Conservation (phyloP, 2,888 invertebrate genomes). For the Chrysotoxum bicinctum region DNA sequence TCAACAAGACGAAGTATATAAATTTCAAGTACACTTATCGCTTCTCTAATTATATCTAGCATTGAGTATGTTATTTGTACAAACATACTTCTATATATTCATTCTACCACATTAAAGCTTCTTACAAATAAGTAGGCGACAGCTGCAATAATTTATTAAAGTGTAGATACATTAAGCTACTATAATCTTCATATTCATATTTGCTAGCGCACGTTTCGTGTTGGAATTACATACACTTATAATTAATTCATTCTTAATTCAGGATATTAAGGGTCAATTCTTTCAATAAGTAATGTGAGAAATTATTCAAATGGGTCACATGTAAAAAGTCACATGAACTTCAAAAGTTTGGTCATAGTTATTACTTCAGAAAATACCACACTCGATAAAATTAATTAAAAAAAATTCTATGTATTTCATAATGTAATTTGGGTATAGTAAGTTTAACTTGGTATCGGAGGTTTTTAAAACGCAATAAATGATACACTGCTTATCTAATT, state of each 20-base stretch:
- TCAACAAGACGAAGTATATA: no score
- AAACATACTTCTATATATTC: no score
- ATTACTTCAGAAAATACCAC: background rate
- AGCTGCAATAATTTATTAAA: background rate
- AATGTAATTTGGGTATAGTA: background rate
- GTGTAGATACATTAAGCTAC: background rate
- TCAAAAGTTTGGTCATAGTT: background rate
- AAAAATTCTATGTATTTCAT: background rate
- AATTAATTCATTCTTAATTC: slow-evolving; percentile 6
- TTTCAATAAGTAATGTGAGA: slow-evolving; percentile 26
- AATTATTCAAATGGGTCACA: background rate
- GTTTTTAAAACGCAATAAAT: slow-evolving; percentile 11
- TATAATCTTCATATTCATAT: background rate
- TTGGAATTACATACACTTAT: background rate
- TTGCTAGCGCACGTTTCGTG: background rate
- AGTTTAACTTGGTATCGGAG: background rate
- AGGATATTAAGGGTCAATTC: slow-evolving; percentile 25
- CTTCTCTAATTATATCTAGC: no score
- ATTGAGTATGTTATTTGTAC: no score
- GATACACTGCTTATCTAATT: background rate
- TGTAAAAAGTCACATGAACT: background rate
- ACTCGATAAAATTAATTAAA: background rate
- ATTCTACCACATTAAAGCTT: background rate
- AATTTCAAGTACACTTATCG: no score
- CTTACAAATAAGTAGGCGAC: background rate